Evolutionary conservation across 2,888 invertebrate genomes (phyloP).

Genomic region (Eilema depressum): DNA sequence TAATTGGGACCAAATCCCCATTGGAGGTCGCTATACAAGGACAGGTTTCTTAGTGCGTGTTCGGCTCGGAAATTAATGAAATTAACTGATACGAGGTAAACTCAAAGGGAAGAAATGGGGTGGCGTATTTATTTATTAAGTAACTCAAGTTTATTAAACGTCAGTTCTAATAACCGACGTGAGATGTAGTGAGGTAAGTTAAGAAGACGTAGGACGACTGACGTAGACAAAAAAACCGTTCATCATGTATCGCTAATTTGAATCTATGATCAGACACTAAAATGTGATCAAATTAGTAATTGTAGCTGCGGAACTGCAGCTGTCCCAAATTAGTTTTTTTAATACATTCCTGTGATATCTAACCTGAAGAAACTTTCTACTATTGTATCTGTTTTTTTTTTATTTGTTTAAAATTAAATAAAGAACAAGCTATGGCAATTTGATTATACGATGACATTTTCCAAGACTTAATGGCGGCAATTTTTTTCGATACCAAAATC

Average conservation of each 20-base stretch:
- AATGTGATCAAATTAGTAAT: not conserved
- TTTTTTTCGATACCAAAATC: conserved; percentile 42
- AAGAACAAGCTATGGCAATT: not conserved
- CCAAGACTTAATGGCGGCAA: not conserved
- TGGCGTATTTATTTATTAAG: conserved; percentile 57
- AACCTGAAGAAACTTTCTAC: no score
- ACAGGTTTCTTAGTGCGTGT: conserved; percentile 81
- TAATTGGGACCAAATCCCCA: conserved; percentile 85
- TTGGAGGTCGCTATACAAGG: conserved; percentile 74
- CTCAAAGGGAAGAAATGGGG: conserved; percentile 61
- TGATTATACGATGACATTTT: not conserved
- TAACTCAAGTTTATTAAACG: conserved; percentile 54
- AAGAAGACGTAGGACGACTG: conserved; percentile 7
- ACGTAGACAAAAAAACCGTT: not conserved
- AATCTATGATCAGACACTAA: not conserved
- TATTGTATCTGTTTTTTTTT: no score
- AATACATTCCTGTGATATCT: not conserved
- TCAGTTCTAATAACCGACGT: conserved; percentile 51
- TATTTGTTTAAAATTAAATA: not conserved
- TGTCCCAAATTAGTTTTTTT: not conserved
- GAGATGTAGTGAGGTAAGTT: conserved; percentile 30
- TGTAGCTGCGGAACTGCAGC: not conserved
- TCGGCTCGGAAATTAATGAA: conserved; percentile 81
- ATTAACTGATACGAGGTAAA: conserved; percentile 78
- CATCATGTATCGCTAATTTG: not conserved